Evolutionary conservation across 2,113 vertebrate genomes (phyloP).

Genomic region (Rhombomys opimus): DNA sequence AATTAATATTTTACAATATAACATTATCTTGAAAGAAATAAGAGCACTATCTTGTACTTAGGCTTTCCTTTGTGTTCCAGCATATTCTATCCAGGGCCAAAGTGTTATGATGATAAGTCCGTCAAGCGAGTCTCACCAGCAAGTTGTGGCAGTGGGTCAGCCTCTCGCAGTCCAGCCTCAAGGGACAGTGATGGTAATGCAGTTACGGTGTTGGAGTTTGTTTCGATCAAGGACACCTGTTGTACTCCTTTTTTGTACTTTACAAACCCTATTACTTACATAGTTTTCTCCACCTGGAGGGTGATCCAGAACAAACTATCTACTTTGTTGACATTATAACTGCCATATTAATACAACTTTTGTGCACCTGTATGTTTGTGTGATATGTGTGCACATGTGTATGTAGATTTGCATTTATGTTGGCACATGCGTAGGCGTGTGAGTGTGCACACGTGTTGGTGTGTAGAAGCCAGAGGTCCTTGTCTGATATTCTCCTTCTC

Average conservation of each 20-base stretch:
- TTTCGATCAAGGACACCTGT: not conserved
- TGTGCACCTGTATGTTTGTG: not conserved
- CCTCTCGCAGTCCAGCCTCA: constrained; percentile 96
- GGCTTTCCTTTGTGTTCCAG: constrained; percentile 84
- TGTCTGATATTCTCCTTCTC: not conserved
- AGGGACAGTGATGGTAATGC: constrained; percentile 97
- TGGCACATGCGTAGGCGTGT: not conserved
- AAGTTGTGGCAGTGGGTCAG: constrained; percentile 98
- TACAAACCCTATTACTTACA: not conserved
- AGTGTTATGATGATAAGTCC: constrained; percentile 98
- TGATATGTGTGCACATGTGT: not conserved
- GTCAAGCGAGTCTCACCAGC: constrained; percentile 98
- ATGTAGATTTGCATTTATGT: not conserved
- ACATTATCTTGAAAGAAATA: not conserved
- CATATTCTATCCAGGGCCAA: constrained; percentile 98
- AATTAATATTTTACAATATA: constrained; percentile 52
- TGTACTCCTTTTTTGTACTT: not conserved
- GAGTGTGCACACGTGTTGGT: not conserved
- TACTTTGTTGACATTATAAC: constrained; percentile 10
- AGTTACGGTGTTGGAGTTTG: not conserved
- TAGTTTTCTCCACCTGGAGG: not conserved
- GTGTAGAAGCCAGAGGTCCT: not conserved
- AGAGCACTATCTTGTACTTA: constrained; percentile 60
- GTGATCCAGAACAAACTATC: not conserved
- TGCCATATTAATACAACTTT: not conserved